phyloP scores from a whole-genome alignment of 2,888 invertebrate species.

The Sphinx pinastri region DNA sequence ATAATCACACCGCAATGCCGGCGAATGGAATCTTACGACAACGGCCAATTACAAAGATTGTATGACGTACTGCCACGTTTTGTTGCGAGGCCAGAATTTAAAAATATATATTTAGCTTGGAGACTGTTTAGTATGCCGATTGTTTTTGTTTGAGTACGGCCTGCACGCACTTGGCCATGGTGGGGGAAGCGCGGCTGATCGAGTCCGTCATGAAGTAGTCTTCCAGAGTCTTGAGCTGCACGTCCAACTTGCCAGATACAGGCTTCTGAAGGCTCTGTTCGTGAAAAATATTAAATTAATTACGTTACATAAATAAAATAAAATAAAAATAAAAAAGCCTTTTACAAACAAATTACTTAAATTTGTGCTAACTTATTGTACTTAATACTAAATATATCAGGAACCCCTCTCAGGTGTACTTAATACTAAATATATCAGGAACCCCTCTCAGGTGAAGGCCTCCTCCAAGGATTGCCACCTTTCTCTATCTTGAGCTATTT shows the following conservation, averaged over 20 bases:
- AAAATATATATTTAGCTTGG: neutral
- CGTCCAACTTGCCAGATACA: constrained; percentile 85
- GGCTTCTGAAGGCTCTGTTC: constrained; percentile 75
- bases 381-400: no score
- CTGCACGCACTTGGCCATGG: constrained; percentile 99
- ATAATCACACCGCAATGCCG: neutral
- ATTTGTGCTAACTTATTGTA: no score
- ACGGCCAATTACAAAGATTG: neutral
- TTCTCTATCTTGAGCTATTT: no score
- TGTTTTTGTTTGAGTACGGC: constrained; percentile 91
- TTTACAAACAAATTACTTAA: no score
- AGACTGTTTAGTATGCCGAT: constrained; percentile 61
- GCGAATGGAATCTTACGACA: constrained; percentile 8
- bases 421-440: no score
- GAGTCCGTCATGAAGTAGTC: constrained; percentile 98
- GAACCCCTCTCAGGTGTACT: no score
- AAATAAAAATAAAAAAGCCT: no score
- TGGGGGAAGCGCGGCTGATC: constrained; percentile 97
- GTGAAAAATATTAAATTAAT: constrained; percentile 22
- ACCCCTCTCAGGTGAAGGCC: no score
- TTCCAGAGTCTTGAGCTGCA: constrained; percentile 90
- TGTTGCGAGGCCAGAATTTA: neutral
- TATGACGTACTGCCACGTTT: neutral
- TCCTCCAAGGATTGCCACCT: no score
- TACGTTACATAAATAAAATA: neutral